These are phyloP conservation scores for Apamea anceps DNA, from an alignment of 2,888 invertebrate genomes.

Conservation along the genomic window DNA sequence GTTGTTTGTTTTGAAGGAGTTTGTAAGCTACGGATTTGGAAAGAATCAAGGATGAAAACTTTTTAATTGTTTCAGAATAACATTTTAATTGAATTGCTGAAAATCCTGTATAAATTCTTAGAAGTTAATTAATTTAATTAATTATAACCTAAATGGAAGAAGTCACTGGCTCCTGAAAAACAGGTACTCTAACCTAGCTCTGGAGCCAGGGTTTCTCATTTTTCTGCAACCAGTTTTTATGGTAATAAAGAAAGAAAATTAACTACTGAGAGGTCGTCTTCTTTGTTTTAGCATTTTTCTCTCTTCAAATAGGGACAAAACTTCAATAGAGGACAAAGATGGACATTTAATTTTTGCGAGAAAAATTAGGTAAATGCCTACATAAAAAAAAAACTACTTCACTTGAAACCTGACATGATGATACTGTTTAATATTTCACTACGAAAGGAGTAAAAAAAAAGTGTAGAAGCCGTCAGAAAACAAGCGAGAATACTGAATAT, in stretches of 20 bases:
- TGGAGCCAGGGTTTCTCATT: background rate
- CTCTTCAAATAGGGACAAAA: too few species aligned
- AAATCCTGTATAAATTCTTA: constrained; percentile 15
- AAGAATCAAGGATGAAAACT: constrained; percentile 12
- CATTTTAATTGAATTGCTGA: background rate
- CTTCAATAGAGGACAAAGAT: background rate
- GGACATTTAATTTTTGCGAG: background rate
- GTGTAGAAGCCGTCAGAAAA: constrained; percentile 4
- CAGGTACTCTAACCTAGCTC: background rate
- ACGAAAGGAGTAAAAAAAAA: background rate
- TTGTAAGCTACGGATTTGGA: constrained; percentile 27
- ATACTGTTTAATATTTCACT: constrained; percentile 23
- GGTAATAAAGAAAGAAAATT: background rate
- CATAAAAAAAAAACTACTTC: background rate
- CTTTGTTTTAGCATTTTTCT: constrained; percentile 1
- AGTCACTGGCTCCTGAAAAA: background rate
- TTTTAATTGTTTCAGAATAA: constrained; percentile 13
- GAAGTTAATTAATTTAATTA: constrained; percentile 3
- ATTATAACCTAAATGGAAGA: background rate
- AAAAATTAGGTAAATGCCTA: background rate
- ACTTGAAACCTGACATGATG: background rate
- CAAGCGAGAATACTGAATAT: constrained; percentile 15
- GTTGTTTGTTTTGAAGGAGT: constrained; percentile 28
- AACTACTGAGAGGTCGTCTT: background rate
- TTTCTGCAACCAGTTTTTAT: background rate